Evolutionary conservation across 2,888 invertebrate species (phyloP).

Genomic region (Tenthredo mesomela): DNA sequence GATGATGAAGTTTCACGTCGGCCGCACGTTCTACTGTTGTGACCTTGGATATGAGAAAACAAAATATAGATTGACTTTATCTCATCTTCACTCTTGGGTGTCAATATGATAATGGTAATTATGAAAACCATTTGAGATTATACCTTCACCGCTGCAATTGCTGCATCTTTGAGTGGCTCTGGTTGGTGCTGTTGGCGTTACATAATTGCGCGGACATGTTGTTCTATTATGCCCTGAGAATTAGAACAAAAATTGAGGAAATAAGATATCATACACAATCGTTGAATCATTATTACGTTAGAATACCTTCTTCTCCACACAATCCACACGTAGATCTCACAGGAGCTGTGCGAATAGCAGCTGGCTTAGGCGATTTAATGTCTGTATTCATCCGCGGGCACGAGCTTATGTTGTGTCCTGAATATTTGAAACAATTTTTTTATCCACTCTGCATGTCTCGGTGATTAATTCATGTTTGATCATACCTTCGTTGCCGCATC

Average conservation of each 20-base stretch:
- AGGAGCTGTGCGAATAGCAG: background rate
- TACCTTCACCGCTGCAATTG: background rate
- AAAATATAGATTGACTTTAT: background rate
- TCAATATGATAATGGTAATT: background rate
- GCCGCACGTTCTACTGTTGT: conserved; percentile 32
- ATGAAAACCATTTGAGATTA: background rate
- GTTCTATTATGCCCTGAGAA: too few relatives aligned
- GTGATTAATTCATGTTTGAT: background rate
- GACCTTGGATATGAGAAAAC: background rate
- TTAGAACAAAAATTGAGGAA: too few relatives aligned
- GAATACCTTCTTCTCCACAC: too few relatives aligned
- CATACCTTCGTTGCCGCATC: conserved; percentile 15
- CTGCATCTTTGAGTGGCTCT: background rate
- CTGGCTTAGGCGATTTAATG: background rate
- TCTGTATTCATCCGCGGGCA: background rate
- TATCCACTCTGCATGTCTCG: background rate
- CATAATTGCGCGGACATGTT: background rate
- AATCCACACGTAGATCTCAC: background rate
- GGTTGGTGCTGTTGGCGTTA: background rate
- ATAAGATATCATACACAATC: too few relatives aligned
- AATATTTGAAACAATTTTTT: background rate
- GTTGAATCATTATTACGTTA: too few relatives aligned
- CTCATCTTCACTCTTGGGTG: background rate
- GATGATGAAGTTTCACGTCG: conserved; percentile 5
- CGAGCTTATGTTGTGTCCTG: conserved; percentile 25